These are phyloP conservation scores for Cynopterus sphinx DNA, from an alignment of 2,797 vertebrate genomes.

Conservation along the genomic window DNA sequence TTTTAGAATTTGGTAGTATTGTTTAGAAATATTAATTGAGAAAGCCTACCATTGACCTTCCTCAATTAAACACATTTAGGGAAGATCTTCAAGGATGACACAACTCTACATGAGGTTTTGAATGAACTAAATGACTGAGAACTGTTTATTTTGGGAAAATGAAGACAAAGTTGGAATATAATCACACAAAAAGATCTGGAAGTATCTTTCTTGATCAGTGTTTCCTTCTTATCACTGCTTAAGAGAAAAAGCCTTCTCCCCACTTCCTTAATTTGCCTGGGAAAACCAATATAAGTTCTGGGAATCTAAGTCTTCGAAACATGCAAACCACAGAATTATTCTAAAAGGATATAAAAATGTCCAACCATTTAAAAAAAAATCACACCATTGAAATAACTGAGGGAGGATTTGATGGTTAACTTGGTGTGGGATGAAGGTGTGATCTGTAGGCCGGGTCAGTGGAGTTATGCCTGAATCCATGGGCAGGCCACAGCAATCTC, in stretches of 20 bases:
- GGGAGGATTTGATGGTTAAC: not conserved
- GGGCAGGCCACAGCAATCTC: not conserved
- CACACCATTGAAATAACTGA: not conserved
- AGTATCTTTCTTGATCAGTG: not conserved
- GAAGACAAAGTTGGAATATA: not conserved
- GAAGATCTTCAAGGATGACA: not conserved
- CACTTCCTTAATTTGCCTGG: not conserved
- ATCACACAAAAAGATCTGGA: not conserved
- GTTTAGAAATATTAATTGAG: constrained; percentile 34
- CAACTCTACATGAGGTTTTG: not conserved
- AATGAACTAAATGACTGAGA: not conserved
- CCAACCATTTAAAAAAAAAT: not conserved
- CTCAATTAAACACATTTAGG: not conserved
- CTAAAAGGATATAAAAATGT: not conserved
- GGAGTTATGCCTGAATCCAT: not conserved
- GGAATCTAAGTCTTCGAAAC: not conserved
- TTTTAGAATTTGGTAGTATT: not conserved
- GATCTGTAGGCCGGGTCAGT: rapidly evolving
- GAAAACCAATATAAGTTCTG: not conserved
- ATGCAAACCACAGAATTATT: not conserved
- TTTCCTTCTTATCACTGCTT: not conserved
- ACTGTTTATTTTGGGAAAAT: not conserved
- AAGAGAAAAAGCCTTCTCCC: not conserved
- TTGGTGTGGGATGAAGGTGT: rapidly evolving
- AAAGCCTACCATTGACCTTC: not conserved